Conservation (phyloP, 92 coral and sea anemone species). For the Epizoanthus stellaris region DNA sequence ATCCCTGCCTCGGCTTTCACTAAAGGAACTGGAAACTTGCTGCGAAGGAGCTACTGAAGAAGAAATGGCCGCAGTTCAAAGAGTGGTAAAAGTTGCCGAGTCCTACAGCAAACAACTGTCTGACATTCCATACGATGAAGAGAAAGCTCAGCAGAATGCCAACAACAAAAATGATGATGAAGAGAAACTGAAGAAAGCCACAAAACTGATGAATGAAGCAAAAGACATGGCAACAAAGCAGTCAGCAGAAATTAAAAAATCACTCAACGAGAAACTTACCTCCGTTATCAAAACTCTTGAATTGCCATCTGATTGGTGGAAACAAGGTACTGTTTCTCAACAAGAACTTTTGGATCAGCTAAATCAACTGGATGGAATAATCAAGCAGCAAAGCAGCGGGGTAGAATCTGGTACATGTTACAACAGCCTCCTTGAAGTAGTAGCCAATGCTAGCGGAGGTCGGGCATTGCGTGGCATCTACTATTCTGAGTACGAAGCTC, state of each 20-base stretch:
- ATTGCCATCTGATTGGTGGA: conserved; percentile 50
- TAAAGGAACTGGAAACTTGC: background rate
- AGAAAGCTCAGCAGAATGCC: background rate
- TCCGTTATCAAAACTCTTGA: conserved; percentile 18
- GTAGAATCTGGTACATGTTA: conserved; percentile 39
- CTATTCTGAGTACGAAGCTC: conserved; percentile 45
- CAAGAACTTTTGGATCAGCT: conserved; percentile 13
- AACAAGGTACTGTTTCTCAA: conserved; percentile 18
- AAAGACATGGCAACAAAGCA: conserved; percentile 31
- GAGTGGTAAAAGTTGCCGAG: conserved; percentile 35
- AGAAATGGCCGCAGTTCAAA: conserved; percentile 46
- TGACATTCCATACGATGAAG: conserved; percentile 21
- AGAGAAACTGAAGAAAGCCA: conserved; percentile 47
- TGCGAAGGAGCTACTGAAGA: conserved; percentile 42
- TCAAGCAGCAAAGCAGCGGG: conserved; percentile 15
- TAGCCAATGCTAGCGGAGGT: conserved; percentile 51
- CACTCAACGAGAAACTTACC: conserved; percentile 30
- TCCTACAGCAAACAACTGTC: conserved; percentile 3
- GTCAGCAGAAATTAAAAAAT: conserved; percentile 24
- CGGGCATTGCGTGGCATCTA: conserved; percentile 52
- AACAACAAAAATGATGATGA: conserved; percentile 16
- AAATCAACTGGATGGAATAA: conserved; percentile 31
- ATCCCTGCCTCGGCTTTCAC: conserved; percentile 31
- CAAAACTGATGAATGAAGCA: conserved; percentile 40
- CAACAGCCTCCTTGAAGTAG: conserved; percentile 48